A percentile compares a stretch with the other conserved stretches of the same genome.
Evolutionary conservation across 2,888 invertebrate species (phyloP).

Genomic region (Koerneria pararmatus): DNA sequence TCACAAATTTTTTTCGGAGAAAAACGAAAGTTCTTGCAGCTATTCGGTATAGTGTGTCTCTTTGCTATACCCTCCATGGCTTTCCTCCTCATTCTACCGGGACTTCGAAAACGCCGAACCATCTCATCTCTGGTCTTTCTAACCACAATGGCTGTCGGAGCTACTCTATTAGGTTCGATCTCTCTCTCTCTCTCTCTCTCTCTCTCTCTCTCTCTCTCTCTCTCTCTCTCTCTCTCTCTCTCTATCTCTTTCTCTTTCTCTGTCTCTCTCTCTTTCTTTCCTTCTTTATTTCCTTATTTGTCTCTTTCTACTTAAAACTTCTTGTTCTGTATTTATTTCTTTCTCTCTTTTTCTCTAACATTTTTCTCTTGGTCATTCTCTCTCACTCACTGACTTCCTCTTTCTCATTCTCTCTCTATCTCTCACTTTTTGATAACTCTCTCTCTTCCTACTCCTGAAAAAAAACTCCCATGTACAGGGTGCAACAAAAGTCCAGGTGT

Average conservation of each 20-base stretch:
- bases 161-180: slow-evolving; percentile 81
- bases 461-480: no score
- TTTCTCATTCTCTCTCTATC: slow-evolving; percentile 21
- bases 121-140: slow-evolving; percentile 44
- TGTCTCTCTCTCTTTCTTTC: slow-evolving; percentile 5
- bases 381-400: no score
- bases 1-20: no score
- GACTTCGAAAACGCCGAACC: slow-evolving; percentile 64
- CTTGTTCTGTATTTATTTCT: slow-evolving; percentile 4
- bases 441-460: slow-evolving; percentile 20
- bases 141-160: slow-evolving; percentile 81
- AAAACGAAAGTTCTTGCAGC: slow-evolving; percentile 20
- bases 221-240: slow-evolving; percentile 23
- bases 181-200: not conserved
- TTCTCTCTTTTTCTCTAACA: slow-evolving; percentile 2
- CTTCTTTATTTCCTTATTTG: not conserved
- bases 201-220: slow-evolving; percentile 10
- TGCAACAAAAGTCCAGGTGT: no score
- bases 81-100: slow-evolving; percentile 91
- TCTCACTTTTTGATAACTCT: slow-evolving; percentile 21
- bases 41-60: slow-evolving; percentile 22
- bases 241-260: slow-evolving; percentile 10
- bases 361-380: no score
- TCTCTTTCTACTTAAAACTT: not conserved
- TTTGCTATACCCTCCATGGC: slow-evolving; percentile 66